These are phyloP conservation scores for Prunella strophiata DNA, from an alignment of 2,797 vertebrate genomes.

Conservation along the genomic window DNA sequence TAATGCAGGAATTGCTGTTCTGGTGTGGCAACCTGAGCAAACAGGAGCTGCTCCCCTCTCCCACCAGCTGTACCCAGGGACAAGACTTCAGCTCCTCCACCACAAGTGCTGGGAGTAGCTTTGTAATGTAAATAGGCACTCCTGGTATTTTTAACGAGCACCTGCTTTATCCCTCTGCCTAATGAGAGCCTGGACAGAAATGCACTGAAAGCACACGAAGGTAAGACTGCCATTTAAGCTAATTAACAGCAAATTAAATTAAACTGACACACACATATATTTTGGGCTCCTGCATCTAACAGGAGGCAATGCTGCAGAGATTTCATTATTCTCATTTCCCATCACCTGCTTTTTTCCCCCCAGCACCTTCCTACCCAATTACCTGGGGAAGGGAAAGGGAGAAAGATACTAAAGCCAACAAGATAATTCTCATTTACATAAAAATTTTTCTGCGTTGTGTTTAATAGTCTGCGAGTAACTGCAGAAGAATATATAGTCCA, in stretches of 20 bases:
- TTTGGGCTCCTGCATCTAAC: conserved; percentile 4
- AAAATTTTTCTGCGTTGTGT: conserved; percentile 38
- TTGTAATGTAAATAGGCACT: conserved; percentile 55
- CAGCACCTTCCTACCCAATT: conserved; percentile 48
- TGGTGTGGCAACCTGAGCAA: background rate
- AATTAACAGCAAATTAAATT: conserved; percentile 72
- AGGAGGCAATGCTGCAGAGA: background rate
- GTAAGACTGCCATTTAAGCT: conserved; percentile 54
- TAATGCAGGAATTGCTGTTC: background rate
- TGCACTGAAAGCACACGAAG: conserved; percentile 47
- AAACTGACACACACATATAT: conserved; percentile 58
- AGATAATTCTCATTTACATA: conserved; percentile 70
- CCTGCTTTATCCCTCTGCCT: conserved; percentile 31
- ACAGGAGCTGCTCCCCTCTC: background rate
- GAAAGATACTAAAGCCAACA: conserved; percentile 33
- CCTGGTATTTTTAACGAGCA: conserved; percentile 40
- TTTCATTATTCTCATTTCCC: conserved; percentile 49
- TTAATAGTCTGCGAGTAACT: conserved; percentile 62
- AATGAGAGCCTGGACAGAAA: conserved; percentile 48
- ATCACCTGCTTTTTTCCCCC: background rate
- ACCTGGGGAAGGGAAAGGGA: conserved; percentile 33
- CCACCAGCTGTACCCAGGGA: background rate
- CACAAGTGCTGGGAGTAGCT: background rate
- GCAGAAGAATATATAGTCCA: conserved; percentile 37
- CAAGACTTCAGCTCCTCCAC: background rate